Percentiles rank a stretch among this genome's conserved stretches.
Evolutionary conservation across 2,113 vertebrate species (phyloP).

Genomic region (Meles meles): DNA sequence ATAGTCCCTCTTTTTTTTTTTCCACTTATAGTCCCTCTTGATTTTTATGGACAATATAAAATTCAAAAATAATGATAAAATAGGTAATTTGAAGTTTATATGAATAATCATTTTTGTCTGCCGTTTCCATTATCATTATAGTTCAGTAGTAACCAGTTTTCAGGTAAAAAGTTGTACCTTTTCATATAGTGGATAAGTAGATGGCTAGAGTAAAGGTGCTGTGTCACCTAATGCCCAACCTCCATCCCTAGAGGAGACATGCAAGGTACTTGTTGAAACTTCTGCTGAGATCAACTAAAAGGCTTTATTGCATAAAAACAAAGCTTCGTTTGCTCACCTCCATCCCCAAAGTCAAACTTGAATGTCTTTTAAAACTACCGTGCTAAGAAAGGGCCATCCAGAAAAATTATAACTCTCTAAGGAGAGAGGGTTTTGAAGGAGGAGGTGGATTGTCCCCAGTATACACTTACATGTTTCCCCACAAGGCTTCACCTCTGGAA

Average conservation of each 20-base stretch:
- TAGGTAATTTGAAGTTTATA: not conserved
- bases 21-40: not conserved
- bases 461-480: not conserved
- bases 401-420: not conserved
- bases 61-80: slow-evolving; percentile 23
- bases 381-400: not conserved
- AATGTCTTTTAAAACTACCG: not conserved
- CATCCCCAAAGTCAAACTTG: not conserved
- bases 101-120: not conserved
- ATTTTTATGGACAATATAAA: not conserved
- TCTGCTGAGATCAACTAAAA: not conserved
- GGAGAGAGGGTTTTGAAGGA: not conserved
- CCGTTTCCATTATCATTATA: not conserved
- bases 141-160: not conserved
- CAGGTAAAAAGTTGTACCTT: not conserved
- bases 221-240: not conserved
- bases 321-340: not conserved
- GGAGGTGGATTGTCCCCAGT: not conserved
- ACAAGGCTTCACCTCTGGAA: not conserved
- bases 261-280: not conserved
- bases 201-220: not conserved
- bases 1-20: not conserved
- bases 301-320: not conserved
- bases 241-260: not conserved
- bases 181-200: not conserved